Evolutionary conservation across 2,797 vertebrate genomes (phyloP).

Genomic region (Hyperoplus immaculatus): DNA sequence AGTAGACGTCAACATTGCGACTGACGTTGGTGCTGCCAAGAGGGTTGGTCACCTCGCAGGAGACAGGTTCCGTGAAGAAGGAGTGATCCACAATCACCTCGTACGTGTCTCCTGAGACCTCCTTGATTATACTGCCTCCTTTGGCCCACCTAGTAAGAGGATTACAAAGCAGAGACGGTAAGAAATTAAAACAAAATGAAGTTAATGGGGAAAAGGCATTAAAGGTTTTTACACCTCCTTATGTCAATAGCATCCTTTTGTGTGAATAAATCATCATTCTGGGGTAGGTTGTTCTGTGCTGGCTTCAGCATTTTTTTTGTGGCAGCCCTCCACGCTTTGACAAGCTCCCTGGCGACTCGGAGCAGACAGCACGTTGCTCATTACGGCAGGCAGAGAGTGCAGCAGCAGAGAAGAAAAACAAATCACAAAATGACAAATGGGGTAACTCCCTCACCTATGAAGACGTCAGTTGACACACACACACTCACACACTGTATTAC

Average conservation of each 20-base stretch:
- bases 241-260: constrained; percentile 69
- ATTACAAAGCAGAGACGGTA: constrained; percentile 23
- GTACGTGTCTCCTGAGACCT: constrained; percentile 93
- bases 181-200: constrained; percentile 27
- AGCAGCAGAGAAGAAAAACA: constrained; percentile 74
- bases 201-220: constrained; percentile 47
- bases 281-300: constrained; percentile 72
- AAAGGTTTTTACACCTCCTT: constrained; percentile 57
- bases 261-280: constrained; percentile 81
- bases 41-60: constrained; percentile 97
- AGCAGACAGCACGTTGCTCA: constrained; percentile 79
- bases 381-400: constrained; percentile 69
- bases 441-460: constrained; percentile 68
- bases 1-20: constrained; percentile 97
- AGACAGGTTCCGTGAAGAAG: constrained; percentile 95
- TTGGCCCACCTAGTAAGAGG: constrained; percentile 93
- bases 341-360: constrained; percentile 75
- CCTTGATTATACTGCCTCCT: constrained; percentile 94
- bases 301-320: constrained; percentile 82
- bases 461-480: constrained; percentile 67
- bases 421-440: constrained; percentile 84
- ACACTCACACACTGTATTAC: constrained; percentile 59
- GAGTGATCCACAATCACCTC: constrained; percentile 96
- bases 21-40: constrained; percentile 98
- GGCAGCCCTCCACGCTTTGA: constrained; percentile 78